Evolutionary conservation across 2,113 vertebrate species (phyloP).

Genomic region (Plestiodon gilberti): DNA sequence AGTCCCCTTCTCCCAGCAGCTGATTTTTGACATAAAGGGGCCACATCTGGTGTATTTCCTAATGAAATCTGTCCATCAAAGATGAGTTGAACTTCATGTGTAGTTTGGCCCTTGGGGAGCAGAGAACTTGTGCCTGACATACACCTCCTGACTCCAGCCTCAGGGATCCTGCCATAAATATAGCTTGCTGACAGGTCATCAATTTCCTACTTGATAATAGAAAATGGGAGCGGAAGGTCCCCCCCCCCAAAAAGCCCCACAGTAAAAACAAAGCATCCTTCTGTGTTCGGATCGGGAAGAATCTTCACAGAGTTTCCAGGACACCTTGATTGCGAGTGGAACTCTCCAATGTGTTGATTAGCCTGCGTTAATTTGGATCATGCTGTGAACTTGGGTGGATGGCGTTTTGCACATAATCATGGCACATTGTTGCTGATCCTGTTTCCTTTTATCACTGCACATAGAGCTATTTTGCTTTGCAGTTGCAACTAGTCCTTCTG

Average conservation of each 20-base stretch:
- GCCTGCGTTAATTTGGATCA: slow-evolving; percentile 61
- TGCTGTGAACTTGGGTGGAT: slow-evolving; percentile 69
- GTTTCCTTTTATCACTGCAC: slow-evolving; percentile 57
- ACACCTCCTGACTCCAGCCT: background rate
- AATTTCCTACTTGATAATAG: background rate
- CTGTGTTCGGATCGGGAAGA: slow-evolving; percentile 51
- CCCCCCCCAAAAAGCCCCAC: background rate
- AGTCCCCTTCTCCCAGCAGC: too few species aligned
- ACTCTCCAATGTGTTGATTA: slow-evolving; percentile 46
- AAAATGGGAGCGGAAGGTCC: background rate
- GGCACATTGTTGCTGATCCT: slow-evolving; percentile 73
- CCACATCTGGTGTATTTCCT: too few species aligned
- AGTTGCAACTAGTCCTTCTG: slow-evolving; percentile 58
- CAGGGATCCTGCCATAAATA: background rate
- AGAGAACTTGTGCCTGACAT: background rate
- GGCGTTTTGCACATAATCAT: slow-evolving; percentile 74
- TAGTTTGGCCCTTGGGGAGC: background rate
- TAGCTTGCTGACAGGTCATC: background rate
- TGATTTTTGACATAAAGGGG: too few species aligned
- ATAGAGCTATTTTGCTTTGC: slow-evolving; percentile 55
- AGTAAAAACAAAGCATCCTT: background rate
- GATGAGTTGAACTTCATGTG: too few species aligned
- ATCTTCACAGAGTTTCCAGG: slow-evolving; percentile 69
- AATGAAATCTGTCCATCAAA: too few species aligned
- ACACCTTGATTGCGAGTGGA: slow-evolving; percentile 60